A percentile compares a stretch with the other conserved stretches of the same genome.
Conservation (phyloP, 2,888 invertebrate genomes). For the Athrips mouffetella region DNA sequence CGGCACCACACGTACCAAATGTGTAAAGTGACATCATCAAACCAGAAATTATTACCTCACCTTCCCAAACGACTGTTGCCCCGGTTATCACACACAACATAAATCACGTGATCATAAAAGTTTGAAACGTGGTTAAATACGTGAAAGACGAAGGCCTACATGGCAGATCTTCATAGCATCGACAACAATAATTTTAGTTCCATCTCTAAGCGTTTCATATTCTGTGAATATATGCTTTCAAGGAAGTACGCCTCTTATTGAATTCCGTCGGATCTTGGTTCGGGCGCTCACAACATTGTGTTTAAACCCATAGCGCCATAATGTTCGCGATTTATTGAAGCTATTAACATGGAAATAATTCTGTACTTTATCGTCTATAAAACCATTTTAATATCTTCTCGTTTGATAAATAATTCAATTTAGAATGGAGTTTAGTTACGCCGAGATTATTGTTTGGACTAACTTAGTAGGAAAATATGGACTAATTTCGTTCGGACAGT, state of each 20-base stretch:
- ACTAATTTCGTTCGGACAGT: neutral
- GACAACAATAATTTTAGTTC: too few relatives aligned
- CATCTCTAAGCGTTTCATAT: too few relatives aligned
- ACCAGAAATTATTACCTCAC: too few relatives aligned
- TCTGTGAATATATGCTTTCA: slow-evolving; percentile 13
- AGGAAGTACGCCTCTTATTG: slow-evolving; percentile 17
- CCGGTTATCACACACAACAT: too few relatives aligned
- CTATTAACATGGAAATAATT: slow-evolving; percentile 71
- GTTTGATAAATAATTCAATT: slow-evolving; percentile 68
- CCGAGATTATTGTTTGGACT: slow-evolving; percentile 21
- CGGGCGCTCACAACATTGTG: slow-evolving; percentile 42
- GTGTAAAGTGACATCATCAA: too few relatives aligned
- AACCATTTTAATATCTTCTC: slow-evolving; percentile 64
- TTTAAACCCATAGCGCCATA: slow-evolving; percentile 40
- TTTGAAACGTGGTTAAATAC: too few relatives aligned
- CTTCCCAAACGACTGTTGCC: too few relatives aligned
- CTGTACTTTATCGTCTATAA: slow-evolving; percentile 66
- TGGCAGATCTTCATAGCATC: too few relatives aligned
- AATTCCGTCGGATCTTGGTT: slow-evolving; percentile 4
- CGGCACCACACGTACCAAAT: too few relatives aligned
- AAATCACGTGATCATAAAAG: too few relatives aligned
- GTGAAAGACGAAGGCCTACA: too few relatives aligned
- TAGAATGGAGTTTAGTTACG: slow-evolving; percentile 26
- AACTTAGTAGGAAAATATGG: neutral
- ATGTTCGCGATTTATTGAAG: slow-evolving; percentile 57